Evolutionary conservation across 1,140 invertebrate genomes (phyloP), one percentile per base, ranked within the genome.

Genomic region (Chlorops oryzae): DNA sequence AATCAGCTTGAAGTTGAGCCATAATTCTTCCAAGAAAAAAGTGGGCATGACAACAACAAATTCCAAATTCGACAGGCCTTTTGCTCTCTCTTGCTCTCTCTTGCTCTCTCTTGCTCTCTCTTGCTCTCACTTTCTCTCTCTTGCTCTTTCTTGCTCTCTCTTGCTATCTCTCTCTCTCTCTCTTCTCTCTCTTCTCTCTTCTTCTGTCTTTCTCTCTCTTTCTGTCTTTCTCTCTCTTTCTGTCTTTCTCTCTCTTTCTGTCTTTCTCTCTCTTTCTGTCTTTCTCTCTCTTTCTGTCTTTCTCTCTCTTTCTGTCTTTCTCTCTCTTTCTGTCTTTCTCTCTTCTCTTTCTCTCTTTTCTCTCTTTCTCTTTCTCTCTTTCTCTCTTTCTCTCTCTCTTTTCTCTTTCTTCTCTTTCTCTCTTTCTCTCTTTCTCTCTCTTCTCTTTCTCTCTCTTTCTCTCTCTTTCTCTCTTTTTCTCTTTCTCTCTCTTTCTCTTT

Each of bases 261-360:
- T 32, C 28, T 9, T 15, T 32, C 9, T 9, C 28, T 32, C 28
- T 15, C 9, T 32, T 32, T 32, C 15, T 10, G 9, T 15, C 9
- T 32, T 32, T 10, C 9, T 15, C 15, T 9, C 15, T 32, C 28
- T 15, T 15, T 32, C 15, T 32, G 9, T 32, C 28, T 32, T 15
- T 15, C 28, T 32, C 28, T 32, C 9, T 10, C 15, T 32, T 15
- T 10, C 28, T 15, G 9, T 32, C 28, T 32, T 32, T 10, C 28
- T 15, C 28, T 32, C 15, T 32, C 28, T 32, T 32, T 32, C 15
- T 32, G 9, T n/a, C 43, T 45, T 32, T 45, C 20, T 45, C n/a
- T 45, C 20, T 7, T 17, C 7, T n/a, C 22, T 15, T 24, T n/a
- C n/a, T 32, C 28, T 10, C 28, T 32, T 15, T 32, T 32, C 28